phyloP scores from a whole-genome alignment of 64 coral and sea anemone genomes.

The Actinia tenebrosa region DNA sequence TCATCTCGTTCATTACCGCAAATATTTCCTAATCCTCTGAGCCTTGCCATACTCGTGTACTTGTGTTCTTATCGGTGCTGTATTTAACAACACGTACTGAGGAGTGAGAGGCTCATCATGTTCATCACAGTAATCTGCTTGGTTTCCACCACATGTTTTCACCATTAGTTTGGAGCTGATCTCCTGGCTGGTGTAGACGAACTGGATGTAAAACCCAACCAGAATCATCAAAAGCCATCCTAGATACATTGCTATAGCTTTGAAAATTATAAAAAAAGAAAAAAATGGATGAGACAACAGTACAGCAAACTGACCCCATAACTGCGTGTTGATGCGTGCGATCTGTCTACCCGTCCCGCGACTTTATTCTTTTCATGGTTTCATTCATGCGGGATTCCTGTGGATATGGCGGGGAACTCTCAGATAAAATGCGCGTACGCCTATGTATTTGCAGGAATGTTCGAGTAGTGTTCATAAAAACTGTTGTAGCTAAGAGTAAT shows the following conservation, averaged over 20 bases:
- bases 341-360: no score
- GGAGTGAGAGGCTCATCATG: neutral
- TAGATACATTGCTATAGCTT: slow-evolving; percentile 53
- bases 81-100: neutral
- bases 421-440: no score
- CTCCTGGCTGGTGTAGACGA: slow-evolving; percentile 58
- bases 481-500: no score
- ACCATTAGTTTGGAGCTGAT: slow-evolving; percentile 37
- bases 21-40: slow-evolving; percentile 22
- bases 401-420: no score
- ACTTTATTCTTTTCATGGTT: no score
- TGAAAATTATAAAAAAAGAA: neutral
- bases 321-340: no score
- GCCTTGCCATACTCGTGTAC: slow-evolving; percentile 21
- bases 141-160: neutral
- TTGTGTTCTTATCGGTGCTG: slow-evolving; percentile 12
- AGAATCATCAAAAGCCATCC: slow-evolving; percentile 55
- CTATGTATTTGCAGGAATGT: no score
- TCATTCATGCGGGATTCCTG: no score
- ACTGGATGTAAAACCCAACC: slow-evolving; percentile 38
- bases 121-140: neutral
- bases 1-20: neutral
- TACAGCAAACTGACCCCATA: no score
- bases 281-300: no score
- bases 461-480: no score